These are phyloP conservation scores for Drosophila santomea DNA, from an alignment of 1,140 invertebrate species.

Conservation along the genomic window DNA sequence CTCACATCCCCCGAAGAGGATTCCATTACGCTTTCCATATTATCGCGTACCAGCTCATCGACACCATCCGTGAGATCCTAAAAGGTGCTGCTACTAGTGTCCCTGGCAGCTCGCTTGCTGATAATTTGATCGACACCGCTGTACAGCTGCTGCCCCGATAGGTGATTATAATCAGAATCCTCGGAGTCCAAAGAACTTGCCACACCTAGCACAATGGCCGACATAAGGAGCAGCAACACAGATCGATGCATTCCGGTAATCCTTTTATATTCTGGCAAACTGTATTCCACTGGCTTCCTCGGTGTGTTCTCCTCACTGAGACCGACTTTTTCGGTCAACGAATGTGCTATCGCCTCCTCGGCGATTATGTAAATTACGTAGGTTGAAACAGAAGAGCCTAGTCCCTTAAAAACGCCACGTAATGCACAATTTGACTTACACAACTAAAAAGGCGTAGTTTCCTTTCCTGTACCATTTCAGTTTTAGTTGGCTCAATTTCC, in stretches of 20 bases:
- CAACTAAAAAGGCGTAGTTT: not conserved
- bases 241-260: constrained; percentile 15
- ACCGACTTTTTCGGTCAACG: constrained; percentile 1
- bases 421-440: not conserved
- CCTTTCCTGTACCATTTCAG: no score
- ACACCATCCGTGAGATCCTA: constrained; percentile 5
- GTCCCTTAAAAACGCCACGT: not conserved
- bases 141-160: not conserved
- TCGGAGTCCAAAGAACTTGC: not conserved
- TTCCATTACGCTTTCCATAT: not conserved
- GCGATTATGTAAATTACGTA: constrained; percentile 5
- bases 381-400: not conserved
- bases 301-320: not conserved
- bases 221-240: constrained; percentile 6
- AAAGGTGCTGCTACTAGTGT: not conserved
- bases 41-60: not conserved
- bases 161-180: not conserved
- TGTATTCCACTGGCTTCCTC: not conserved
- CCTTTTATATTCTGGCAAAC: not conserved
- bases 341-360: constrained; percentile 12
- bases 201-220: constrained; percentile 7
- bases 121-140: not conserved
- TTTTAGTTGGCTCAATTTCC: no score
- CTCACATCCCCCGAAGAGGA: constrained; percentile 1
- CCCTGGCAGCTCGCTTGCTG: no score